Conservation (phyloP, 2,888 invertebrate genomes). For the Leptothorax acervorum region DNA sequence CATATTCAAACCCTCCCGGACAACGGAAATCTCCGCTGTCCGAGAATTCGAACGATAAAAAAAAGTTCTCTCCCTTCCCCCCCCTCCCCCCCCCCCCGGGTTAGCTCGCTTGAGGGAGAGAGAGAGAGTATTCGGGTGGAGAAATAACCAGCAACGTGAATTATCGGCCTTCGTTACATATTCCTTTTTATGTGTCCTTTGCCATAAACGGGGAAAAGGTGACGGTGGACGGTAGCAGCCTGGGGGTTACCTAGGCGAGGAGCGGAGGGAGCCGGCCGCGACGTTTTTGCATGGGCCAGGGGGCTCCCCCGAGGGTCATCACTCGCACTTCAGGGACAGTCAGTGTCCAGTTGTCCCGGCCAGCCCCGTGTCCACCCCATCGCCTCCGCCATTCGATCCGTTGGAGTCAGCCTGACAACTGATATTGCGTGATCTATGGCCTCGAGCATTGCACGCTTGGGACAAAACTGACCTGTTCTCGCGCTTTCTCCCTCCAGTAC, state of each 20-base stretch:
- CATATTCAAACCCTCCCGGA: slow-evolving; percentile 73
- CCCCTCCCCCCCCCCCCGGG: too few relatives aligned
- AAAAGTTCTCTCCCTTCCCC: slow-evolving; percentile 6
- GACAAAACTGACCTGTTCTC: slow-evolving; percentile 82
- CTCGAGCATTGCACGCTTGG: slow-evolving; percentile 84
- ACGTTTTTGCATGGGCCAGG: slow-evolving; percentile 80
- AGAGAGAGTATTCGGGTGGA: slow-evolving; percentile 30
- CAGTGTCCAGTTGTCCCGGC: slow-evolving; percentile 78
- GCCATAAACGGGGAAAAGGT: slow-evolving; percentile 81
- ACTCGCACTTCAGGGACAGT: slow-evolving; percentile 84
- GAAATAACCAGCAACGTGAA: slow-evolving; percentile 77
- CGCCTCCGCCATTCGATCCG: slow-evolving; percentile 77
- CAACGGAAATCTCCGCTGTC: slow-evolving; percentile 59
- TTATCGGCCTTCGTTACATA: slow-evolving; percentile 84
- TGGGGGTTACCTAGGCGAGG: slow-evolving; percentile 43
- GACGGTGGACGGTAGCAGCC: slow-evolving; percentile 50
- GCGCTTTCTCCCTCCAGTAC: slow-evolving; percentile 50
- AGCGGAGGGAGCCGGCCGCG: slow-evolving; percentile 53
- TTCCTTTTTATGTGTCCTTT: slow-evolving; percentile 84
- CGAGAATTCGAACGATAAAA: slow-evolving; percentile 74
- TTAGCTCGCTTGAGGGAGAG: slow-evolving; percentile 9
- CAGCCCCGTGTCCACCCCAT: slow-evolving; percentile 65
- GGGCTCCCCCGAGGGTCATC: slow-evolving; percentile 84
- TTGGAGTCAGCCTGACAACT: slow-evolving; percentile 80
- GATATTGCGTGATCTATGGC: slow-evolving; percentile 86